These are phyloP conservation scores for Drosophila nr. perissopoda DNA, from an alignment of 2,888 invertebrate species.

Conservation along the genomic window DNA sequence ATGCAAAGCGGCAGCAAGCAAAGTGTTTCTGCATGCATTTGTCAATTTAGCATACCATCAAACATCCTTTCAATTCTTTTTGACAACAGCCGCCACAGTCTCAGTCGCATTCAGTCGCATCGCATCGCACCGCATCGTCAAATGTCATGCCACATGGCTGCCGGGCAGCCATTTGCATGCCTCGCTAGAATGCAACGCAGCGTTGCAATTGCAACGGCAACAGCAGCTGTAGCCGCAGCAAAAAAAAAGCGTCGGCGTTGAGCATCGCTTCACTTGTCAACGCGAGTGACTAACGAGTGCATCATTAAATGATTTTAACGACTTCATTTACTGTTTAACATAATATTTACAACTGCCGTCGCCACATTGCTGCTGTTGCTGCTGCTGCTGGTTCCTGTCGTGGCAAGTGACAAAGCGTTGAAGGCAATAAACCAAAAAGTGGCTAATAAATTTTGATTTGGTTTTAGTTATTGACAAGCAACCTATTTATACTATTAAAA, in stretches of 20 bases:
- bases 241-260: conserved; percentile 34
- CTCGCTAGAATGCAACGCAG: conserved; percentile 52
- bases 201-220: conserved; percentile 36
- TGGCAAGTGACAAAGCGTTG: conserved; percentile 28
- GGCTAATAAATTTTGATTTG: conserved; percentile 6
- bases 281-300: conserved; percentile 78
- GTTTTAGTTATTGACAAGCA: background rate
- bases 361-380: background rate
- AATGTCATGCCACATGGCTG: conserved; percentile 52
- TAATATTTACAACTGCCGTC: conserved; percentile 63
- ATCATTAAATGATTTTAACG: conserved; percentile 83
- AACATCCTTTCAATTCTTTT: conserved; percentile 82
- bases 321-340: conserved; percentile 82
- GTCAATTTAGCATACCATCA: conserved; percentile 83
- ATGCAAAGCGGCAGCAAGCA: conserved; percentile 54
- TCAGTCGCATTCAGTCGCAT: conserved; percentile 4
- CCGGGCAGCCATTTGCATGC: conserved; percentile 54
- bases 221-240: conserved; percentile 1
- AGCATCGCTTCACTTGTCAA: conserved; percentile 72
- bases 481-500: background rate
- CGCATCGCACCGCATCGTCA: conserved; percentile 15
- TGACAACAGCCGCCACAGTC: conserved; percentile 64
- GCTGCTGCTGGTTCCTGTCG: background rate
- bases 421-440: conserved; percentile 23
- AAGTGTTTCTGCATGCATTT: conserved; percentile 81